Conservation (phyloP, 2,113 vertebrate genomes). For the Erythrocebus patas region DNA sequence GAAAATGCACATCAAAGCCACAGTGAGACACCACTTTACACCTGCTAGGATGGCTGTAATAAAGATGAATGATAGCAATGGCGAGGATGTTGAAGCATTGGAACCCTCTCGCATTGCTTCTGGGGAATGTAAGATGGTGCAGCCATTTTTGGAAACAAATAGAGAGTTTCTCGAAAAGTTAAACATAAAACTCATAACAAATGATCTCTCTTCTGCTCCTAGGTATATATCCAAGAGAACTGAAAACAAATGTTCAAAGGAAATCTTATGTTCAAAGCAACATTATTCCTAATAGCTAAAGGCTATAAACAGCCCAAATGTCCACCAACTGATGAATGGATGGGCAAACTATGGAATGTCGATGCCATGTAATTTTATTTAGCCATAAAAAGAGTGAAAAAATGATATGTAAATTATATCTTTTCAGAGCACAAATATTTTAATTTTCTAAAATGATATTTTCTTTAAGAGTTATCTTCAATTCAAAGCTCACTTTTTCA, state of each 20-base stretch:
- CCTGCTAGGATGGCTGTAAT: background rate
- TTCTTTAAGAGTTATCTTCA: conserved; percentile 40
- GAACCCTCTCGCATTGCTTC: background rate
- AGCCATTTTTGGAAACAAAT: background rate
- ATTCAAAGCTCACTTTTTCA: conserved; percentile 44
- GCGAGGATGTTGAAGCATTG: background rate
- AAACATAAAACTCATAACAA: background rate
- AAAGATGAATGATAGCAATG: background rate
- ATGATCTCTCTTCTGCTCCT: background rate
- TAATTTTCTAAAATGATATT: conserved; percentile 63
- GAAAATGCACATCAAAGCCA: background rate
- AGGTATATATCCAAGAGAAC: background rate
- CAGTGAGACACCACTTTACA: background rate
- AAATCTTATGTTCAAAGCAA: background rate
- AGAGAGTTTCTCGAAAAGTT: background rate
- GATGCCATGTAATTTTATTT: background rate
- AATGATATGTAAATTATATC: background rate
- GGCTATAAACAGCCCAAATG: background rate
- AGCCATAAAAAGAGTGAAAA: background rate
- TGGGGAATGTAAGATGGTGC: background rate
- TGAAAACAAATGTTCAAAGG: background rate
- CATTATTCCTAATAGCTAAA: background rate
- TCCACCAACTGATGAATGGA: background rate
- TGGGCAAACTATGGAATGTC: background rate
- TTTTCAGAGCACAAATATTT: conserved; percentile 37